Percentiles rank a stretch among this genome's conserved stretches.
These are phyloP conservation scores for Pantherophis guttatus DNA, from an alignment of 2,113 vertebrate genomes.

Conservation along the genomic window DNA sequence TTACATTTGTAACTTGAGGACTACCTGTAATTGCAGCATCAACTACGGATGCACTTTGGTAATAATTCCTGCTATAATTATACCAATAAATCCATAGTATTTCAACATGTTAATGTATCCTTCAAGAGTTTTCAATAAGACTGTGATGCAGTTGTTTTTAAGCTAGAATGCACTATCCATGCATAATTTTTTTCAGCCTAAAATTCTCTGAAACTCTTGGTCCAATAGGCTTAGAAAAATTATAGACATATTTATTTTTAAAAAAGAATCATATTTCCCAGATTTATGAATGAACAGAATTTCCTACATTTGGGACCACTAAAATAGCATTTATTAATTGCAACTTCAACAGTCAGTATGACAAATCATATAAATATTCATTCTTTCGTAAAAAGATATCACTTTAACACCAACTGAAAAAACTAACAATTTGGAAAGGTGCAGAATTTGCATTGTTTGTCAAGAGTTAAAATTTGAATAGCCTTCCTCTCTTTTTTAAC, in stretches of 20 bases:
- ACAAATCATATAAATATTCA: neutral
- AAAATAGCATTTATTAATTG: neutral
- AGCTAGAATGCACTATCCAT: neutral
- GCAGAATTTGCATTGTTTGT: neutral
- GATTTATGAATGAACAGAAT: neutral
- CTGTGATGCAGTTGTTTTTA: neutral
- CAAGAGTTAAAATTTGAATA: neutral
- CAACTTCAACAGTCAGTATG: neutral
- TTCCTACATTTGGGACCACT: neutral
- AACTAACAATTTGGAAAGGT: neutral
- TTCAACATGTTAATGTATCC: neutral
- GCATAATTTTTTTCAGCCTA: neutral
- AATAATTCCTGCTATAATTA: neutral
- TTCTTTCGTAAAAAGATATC: neutral
- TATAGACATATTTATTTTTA: neutral
- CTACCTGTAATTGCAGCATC: neutral
- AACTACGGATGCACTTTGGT: neutral
- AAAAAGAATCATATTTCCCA: neutral
- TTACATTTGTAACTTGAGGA: too few relatives aligned
- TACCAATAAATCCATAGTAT: neutral
- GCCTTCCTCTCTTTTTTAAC: neutral
- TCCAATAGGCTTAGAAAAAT: neutral
- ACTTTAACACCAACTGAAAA: neutral
- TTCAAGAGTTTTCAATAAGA: neutral
- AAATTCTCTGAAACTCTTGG: neutral